phyloP scores from a whole-genome alignment of 2,888 invertebrate genomes.

The Anthoptus insignis region DNA sequence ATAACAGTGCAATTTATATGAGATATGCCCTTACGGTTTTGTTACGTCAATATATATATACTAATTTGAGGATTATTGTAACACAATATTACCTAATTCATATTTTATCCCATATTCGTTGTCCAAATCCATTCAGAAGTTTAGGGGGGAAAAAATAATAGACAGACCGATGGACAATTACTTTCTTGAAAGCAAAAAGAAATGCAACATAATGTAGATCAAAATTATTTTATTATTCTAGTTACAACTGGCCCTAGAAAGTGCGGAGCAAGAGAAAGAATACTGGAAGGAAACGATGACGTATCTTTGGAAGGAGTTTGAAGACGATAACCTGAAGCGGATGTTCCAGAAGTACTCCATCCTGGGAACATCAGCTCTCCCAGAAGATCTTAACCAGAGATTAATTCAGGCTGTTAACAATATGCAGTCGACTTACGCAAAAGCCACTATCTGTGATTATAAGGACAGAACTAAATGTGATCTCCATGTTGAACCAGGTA shows the following conservation, averaged over 20 bases:
- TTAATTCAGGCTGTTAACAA: slow-evolving; percentile 88
- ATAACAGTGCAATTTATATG: too few species aligned
- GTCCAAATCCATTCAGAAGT: too few species aligned
- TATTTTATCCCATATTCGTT: too few species aligned
- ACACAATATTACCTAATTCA: too few species aligned
- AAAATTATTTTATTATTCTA: slow-evolving; percentile 49
- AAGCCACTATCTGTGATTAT: slow-evolving; percentile 92
- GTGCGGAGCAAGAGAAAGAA: slow-evolving; percentile 87
- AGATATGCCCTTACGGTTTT: too few species aligned
- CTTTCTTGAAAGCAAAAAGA: too few species aligned
- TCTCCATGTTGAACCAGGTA: slow-evolving; percentile 91
- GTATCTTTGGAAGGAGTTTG: slow-evolving; percentile 91
- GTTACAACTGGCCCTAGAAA: slow-evolving; percentile 69
- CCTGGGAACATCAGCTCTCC: slow-evolving; percentile 91
- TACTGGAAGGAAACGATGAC: slow-evolving; percentile 89
- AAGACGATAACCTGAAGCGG: slow-evolving; percentile 89
- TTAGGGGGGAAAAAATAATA: too few species aligned
- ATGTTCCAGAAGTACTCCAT: slow-evolving; percentile 91
- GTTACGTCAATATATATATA: too few species aligned
- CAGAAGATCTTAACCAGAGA: slow-evolving; percentile 89
- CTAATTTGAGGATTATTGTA: too few species aligned
- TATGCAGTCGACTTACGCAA: slow-evolving; percentile 93
- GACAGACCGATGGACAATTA: too few species aligned
- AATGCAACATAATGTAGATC: background rate
- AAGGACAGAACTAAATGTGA: slow-evolving; percentile 89